Conservation (phyloP, 2,888 invertebrate genomes). For the Seira sanloemensis region DNA sequence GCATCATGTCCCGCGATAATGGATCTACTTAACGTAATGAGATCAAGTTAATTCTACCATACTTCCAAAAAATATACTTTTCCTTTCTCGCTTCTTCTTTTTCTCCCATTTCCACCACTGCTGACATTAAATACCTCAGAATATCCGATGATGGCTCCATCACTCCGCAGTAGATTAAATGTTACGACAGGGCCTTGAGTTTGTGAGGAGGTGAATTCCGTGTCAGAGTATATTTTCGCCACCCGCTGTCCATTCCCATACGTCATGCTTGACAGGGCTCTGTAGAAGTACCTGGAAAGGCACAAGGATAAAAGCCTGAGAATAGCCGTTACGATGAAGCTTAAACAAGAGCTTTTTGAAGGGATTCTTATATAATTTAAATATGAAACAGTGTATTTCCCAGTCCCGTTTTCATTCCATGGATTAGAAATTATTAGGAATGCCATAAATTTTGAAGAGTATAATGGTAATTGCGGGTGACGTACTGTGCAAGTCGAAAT, state of each 20-base stretch:
- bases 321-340: no score
- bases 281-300: slow-evolving; percentile 80
- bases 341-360: background rate
- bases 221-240: slow-evolving; percentile 84
- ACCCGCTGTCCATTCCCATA: slow-evolving; percentile 86
- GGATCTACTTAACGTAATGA: slow-evolving; percentile 60
- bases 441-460: background rate
- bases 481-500: slow-evolving; percentile 81
- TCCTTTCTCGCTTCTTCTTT: slow-evolving; percentile 10
- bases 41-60: slow-evolving; percentile 56
- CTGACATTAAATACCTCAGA: slow-evolving; percentile 81
- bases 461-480: slow-evolving; percentile 10
- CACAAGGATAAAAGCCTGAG: slow-evolving; percentile 18
- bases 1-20: background rate
- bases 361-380: background rate
- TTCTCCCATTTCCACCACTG: no score
- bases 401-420: background rate
- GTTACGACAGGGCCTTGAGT: slow-evolving; percentile 91
- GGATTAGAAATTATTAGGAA: background rate
- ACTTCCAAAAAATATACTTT: slow-evolving; percentile 21
- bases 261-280: slow-evolving; percentile 80
- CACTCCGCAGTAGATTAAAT: slow-evolving; percentile 88
- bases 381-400: background rate
- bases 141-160: slow-evolving; percentile 90
- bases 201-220: slow-evolving; percentile 80